These are phyloP conservation scores for Dipodomys spectabilis DNA, from an alignment of 2,113 vertebrate species.

Conservation along the genomic window DNA sequence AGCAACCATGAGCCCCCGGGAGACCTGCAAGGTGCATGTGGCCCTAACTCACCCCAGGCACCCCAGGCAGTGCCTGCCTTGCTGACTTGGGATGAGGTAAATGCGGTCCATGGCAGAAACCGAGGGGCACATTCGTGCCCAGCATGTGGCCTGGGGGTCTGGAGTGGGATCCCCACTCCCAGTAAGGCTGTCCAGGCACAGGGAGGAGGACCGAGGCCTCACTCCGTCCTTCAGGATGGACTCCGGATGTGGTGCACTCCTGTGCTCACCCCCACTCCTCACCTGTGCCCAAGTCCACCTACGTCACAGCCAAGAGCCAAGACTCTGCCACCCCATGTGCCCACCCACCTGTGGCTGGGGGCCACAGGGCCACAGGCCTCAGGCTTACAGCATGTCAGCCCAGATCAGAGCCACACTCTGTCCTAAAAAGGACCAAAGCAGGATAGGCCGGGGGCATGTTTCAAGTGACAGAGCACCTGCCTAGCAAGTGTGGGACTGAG, in stretches of 20 bases:
- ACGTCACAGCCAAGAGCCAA: too few species aligned
- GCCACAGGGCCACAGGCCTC: neutral
- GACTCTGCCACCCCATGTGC: neutral
- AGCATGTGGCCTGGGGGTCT: fast-evolving
- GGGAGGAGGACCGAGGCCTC: too few species aligned
- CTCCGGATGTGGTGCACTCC: neutral
- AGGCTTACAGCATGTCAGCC: neutral
- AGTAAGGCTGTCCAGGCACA: neutral
- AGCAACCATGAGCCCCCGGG: fast-evolving
- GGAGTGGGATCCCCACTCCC: neutral
- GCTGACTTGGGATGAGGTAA: neutral
- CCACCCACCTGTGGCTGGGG: neutral
- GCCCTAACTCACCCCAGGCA: too few species aligned
- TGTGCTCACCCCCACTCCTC: too few species aligned
- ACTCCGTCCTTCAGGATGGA: neutral
- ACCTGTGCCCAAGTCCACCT: too few species aligned
- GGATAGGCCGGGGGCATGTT: too few species aligned
- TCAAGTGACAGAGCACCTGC: too few species aligned
- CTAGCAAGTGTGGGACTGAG: too few species aligned
- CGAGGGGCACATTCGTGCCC: fast-evolving
- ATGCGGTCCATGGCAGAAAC: too few species aligned
- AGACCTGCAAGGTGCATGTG: fast-evolving
- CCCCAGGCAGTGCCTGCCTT: neutral
- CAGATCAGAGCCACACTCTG: too few species aligned
- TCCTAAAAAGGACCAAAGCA: too few species aligned